These are phyloP conservation scores for Pandemis cinnamomeana DNA, from an alignment of 2,888 invertebrate species.

Conservation along the genomic window DNA sequence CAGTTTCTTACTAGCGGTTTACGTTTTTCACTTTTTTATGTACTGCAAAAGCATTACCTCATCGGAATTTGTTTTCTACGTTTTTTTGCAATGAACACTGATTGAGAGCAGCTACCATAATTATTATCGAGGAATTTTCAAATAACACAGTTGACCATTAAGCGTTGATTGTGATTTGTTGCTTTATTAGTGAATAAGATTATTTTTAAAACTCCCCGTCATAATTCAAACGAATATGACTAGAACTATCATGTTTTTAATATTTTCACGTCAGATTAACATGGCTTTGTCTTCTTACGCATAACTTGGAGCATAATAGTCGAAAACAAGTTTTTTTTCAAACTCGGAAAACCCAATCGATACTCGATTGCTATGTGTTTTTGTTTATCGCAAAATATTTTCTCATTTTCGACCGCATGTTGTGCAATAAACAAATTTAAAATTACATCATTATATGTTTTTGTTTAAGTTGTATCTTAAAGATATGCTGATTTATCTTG, in stretches of 20 bases:
- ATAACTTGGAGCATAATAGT: constrained; percentile 34
- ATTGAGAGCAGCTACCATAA: constrained; percentile 27
- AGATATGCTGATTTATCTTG: constrained; percentile 18
- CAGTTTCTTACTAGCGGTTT: neutral
- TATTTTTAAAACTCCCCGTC: constrained; percentile 38
- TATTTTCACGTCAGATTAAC: constrained; percentile 38
- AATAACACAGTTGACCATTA: constrained; percentile 20
- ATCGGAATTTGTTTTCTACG: constrained; percentile 15
- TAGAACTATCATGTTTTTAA: constrained; percentile 36
- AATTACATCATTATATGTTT: constrained; percentile 1
- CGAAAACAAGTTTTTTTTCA: constrained; percentile 10
- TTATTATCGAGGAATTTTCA: constrained; percentile 18
- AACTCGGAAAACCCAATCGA: constrained; percentile 33
- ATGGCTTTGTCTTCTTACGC: constrained; percentile 16
- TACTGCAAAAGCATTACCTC: constrained; percentile 21
- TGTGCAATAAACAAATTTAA: constrained; percentile 7
- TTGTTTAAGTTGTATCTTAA: constrained; percentile 1
- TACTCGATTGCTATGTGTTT: constrained; percentile 14
- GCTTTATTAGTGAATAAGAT: constrained; percentile 31
- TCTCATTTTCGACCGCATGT: constrained; percentile 9
- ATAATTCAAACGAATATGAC: constrained; percentile 24
- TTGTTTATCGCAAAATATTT: constrained; percentile 7
- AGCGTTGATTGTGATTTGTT: constrained; percentile 38
- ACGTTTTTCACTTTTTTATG: neutral
- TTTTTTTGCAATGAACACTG: constrained; percentile 20